Evolutionary conservation across 2,113 vertebrate genomes (phyloP).

Genomic region (Phyllostomus discolor): DNA sequence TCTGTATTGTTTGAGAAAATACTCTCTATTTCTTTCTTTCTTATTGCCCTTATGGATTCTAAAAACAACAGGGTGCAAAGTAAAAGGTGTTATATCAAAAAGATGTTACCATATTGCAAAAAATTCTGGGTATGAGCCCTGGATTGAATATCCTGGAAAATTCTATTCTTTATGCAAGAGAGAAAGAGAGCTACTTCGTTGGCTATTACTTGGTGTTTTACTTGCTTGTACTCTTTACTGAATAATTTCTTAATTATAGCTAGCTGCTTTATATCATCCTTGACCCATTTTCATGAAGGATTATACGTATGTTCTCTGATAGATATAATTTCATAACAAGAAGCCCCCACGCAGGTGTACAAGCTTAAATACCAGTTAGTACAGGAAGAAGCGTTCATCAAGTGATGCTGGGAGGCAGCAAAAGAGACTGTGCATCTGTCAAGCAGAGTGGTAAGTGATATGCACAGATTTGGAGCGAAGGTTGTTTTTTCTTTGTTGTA

Average conservation of each 20-base stretch:
- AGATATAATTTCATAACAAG: background rate
- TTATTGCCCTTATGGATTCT: background rate
- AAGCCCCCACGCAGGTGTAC: background rate
- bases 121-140: background rate
- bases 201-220: background rate
- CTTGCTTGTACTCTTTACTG: background rate
- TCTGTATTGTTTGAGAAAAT: slow-evolving; percentile 2
- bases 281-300: background rate
- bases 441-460: background rate
- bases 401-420: no score
- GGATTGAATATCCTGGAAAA: background rate
- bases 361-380: background rate
- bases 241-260: slow-evolving; percentile 9
- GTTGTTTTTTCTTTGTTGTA: background rate
- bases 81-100: slow-evolving; percentile 1
- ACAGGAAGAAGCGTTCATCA: background rate
- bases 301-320: background rate
- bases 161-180: background rate
- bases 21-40: background rate
- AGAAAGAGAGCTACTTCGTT: background rate
- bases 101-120: background rate
- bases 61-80: background rate
- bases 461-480: background rate
- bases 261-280: background rate
- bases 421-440: background rate